Evolutionary conservation across 2,113 vertebrate genomes (phyloP).

Genomic region (Nibea coibor): DNA sequence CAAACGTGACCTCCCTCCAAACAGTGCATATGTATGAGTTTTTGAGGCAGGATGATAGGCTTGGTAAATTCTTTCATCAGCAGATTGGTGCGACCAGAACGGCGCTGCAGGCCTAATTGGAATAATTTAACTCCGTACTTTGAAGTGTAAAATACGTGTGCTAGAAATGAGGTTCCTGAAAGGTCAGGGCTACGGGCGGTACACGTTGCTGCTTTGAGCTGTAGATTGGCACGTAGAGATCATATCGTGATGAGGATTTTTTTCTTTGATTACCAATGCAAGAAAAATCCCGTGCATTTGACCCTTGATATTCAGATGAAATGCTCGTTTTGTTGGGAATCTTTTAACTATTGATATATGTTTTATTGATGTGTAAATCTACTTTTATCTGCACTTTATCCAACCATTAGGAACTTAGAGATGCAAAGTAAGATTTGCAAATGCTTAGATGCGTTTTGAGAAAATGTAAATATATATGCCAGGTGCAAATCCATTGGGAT

Average conservation of each 20-base stretch:
- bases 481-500: constrained; percentile 2
- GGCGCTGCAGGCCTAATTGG: constrained; percentile 72
- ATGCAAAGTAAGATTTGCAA: constrained; percentile 38
- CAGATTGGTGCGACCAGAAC: constrained; percentile 61
- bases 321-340: constrained; percentile 13
- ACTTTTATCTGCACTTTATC: background rate
- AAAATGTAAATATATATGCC: constrained; percentile 47
- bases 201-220: constrained; percentile 52
- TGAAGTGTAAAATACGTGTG: constrained; percentile 75
- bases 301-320: constrained; percentile 4
- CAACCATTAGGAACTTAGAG: constrained; percentile 27
- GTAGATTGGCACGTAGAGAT: constrained; percentile 35
- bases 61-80: constrained; percentile 75
- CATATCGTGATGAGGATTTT: constrained; percentile 48
- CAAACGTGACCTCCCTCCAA: constrained; percentile 16
- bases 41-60: constrained; percentile 45
- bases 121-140: constrained; percentile 78
- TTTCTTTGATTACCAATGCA: constrained; percentile 46
- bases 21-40: constrained; percentile 56
- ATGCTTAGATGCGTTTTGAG: constrained; percentile 42
- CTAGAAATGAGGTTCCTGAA: constrained; percentile 56
- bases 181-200: constrained; percentile 68
- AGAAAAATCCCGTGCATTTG: background rate
- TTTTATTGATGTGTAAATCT: constrained; percentile 8
- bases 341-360: too few species aligned